Conservation (phyloP, 2,888 invertebrate genomes). For the Willowsia nigromaculata region DNA sequence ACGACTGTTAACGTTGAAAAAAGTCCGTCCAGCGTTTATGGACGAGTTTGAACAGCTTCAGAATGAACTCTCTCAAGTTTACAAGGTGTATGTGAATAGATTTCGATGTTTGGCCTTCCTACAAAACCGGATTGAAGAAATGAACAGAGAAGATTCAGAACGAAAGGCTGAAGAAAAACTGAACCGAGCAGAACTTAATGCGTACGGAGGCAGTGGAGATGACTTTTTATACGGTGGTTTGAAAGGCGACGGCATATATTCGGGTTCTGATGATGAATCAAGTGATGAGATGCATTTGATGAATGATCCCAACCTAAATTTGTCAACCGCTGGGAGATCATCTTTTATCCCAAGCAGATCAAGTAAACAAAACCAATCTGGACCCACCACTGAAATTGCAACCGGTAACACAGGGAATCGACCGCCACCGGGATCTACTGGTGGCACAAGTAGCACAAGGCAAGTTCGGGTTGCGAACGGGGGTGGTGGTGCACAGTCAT, state of each 20-base stretch:
- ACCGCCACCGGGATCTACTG: background rate
- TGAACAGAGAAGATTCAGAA: conserved; percentile 89
- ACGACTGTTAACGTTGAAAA: conserved; percentile 94
- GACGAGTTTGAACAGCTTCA: conserved; percentile 96
- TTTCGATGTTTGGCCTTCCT: conserved; percentile 93
- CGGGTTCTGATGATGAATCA: conserved; percentile 69
- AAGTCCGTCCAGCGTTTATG: conserved; percentile 97
- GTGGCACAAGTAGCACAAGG: background rate
- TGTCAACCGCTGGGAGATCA: conserved; percentile 29
- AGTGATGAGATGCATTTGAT: conserved; percentile 55
- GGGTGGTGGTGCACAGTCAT: conserved; percentile 36
- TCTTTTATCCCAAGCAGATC: conserved; percentile 43
- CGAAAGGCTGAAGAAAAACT: conserved; percentile 86
- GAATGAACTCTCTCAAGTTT: conserved; percentile 89
- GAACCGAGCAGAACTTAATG: conserved; percentile 60
- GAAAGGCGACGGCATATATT: conserved; percentile 65
- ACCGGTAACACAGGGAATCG: background rate
- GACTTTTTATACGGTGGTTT: conserved; percentile 59
- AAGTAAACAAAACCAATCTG: conserved; percentile 45
- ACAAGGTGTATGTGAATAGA: conserved; percentile 92
- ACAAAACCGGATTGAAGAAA: conserved; percentile 91
- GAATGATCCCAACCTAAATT: conserved; percentile 49
- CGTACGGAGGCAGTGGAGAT: conserved; percentile 45
- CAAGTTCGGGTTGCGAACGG: conserved; percentile 10
- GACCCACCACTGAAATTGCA: background rate